Conservation (phyloP, 2,888 invertebrate species). For the Nephrocerus scutellatus region DNA sequence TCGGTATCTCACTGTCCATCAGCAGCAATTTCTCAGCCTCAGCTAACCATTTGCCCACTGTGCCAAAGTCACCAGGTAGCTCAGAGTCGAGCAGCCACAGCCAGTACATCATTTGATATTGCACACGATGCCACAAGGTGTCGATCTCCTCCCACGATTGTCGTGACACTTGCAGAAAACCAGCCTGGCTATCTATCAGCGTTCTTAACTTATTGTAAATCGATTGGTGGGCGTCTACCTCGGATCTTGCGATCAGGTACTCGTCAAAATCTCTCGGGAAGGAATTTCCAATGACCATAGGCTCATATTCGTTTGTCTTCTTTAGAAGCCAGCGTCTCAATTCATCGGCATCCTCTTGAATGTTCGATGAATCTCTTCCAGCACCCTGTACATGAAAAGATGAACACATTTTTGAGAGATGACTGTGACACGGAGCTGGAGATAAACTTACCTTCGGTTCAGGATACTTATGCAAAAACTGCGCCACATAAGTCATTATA, state of each 20-base stretch:
- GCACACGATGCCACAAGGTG: constrained; percentile 72
- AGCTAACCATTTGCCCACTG: constrained; percentile 84
- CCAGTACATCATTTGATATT: constrained; percentile 75
- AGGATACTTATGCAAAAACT: constrained; percentile 92
- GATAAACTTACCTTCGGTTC: constrained; percentile 61
- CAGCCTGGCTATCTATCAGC: constrained; percentile 68
- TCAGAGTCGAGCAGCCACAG: constrained; percentile 80
- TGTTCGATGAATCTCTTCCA: constrained; percentile 66
- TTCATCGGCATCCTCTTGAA: constrained; percentile 74
- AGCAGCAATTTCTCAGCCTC: constrained; percentile 75
- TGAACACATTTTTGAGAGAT: background rate
- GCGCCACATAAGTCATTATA: constrained; percentile 97
- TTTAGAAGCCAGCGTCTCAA: constrained; percentile 76
- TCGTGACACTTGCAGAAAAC: constrained; percentile 71
- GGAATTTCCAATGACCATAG: constrained; percentile 66
- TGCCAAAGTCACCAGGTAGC: constrained; percentile 78
- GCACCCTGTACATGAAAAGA: constrained; percentile 50
- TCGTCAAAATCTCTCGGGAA: constrained; percentile 75
- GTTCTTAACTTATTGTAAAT: constrained; percentile 71
- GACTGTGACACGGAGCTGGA: background rate
- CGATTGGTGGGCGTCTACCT: constrained; percentile 65
- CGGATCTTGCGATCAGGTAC: constrained; percentile 69
- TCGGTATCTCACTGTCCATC: constrained; percentile 71
- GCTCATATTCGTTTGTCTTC: constrained; percentile 68
- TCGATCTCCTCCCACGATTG: constrained; percentile 82